Evolutionary conservation across 2,888 invertebrate species (phyloP).

Genomic region (Panorpa germanica): DNA sequence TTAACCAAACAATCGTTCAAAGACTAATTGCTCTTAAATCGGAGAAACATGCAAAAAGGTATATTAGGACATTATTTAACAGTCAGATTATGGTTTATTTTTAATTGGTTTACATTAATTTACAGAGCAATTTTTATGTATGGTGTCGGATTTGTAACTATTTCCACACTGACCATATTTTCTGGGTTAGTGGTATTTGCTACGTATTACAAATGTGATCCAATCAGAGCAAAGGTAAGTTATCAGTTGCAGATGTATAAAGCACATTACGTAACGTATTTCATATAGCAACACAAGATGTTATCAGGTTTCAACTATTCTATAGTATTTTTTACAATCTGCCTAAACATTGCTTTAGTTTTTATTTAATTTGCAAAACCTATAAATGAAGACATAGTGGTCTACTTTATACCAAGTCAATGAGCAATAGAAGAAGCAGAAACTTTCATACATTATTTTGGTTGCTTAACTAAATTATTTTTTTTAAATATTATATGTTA

Average conservation of each 20-base stretch:
- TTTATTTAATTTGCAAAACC: too few species aligned
- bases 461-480: too few species aligned
- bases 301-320: too few species aligned
- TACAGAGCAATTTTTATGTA: constrained; percentile 32
- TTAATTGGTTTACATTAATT: too few species aligned
- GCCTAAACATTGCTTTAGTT: too few species aligned
- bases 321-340: too few species aligned
- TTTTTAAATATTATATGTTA: too few species aligned
- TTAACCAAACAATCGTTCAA: constrained; percentile 57
- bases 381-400: too few species aligned
- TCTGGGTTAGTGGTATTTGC: constrained; percentile 36
- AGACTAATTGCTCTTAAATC: constrained; percentile 42
- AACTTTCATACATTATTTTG: too few species aligned
- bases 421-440: background rate
- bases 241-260: constrained; percentile 15
- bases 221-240: constrained; percentile 26
- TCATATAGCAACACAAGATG: constrained; percentile 43
- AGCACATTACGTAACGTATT: constrained; percentile 33
- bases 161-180: constrained; percentile 35
- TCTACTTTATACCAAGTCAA: too few species aligned
- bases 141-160: constrained; percentile 29
- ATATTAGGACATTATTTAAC: constrained; percentile 13
- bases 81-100: too few species aligned
- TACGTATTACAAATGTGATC: constrained; percentile 37
- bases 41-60: constrained; percentile 34